These are phyloP conservation scores for Gibbula magus DNA, from an alignment of 2,888 invertebrate species.

Conservation along the genomic window DNA sequence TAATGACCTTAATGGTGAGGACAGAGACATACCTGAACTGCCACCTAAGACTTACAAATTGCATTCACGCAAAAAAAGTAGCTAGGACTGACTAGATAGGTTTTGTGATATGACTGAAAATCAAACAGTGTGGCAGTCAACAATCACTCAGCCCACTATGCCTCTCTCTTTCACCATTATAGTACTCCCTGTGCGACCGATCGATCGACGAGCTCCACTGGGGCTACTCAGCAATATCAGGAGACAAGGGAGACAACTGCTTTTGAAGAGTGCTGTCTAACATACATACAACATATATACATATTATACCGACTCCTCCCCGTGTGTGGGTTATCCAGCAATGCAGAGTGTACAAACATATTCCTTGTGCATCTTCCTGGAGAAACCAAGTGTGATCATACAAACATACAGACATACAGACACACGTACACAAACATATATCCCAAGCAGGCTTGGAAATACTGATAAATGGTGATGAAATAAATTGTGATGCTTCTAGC, in stretches of 20 bases:
- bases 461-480: slow-evolving; percentile 14
- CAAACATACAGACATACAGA: no score
- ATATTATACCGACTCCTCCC: background rate
- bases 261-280: slow-evolving; percentile 2
- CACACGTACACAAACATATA: background rate
- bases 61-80: slow-evolving; percentile 63
- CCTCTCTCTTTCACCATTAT: slow-evolving; percentile 14
- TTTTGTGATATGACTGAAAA: slow-evolving; percentile 20
- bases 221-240: slow-evolving; percentile 16
- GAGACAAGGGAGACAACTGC: background rate
- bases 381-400: no score
- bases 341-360: no score
- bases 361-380: no score
- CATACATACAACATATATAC: background rate
- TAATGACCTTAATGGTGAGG: slow-evolving; percentile 61
- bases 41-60: slow-evolving; percentile 72
- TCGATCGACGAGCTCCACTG: background rate
- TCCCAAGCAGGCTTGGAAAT: slow-evolving; percentile 30
- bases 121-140: slow-evolving; percentile 23
- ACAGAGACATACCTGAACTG: slow-evolving; percentile 64
- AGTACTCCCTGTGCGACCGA: slow-evolving; percentile 6
- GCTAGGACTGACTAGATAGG: slow-evolving; percentile 46
- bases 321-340: background rate
- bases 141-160: background rate
- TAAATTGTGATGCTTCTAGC: slow-evolving; percentile 13